These are phyloP conservation scores for Nasonia giraulti DNA, from an alignment of 1,140 invertebrate species.

Conservation along the genomic window DNA sequence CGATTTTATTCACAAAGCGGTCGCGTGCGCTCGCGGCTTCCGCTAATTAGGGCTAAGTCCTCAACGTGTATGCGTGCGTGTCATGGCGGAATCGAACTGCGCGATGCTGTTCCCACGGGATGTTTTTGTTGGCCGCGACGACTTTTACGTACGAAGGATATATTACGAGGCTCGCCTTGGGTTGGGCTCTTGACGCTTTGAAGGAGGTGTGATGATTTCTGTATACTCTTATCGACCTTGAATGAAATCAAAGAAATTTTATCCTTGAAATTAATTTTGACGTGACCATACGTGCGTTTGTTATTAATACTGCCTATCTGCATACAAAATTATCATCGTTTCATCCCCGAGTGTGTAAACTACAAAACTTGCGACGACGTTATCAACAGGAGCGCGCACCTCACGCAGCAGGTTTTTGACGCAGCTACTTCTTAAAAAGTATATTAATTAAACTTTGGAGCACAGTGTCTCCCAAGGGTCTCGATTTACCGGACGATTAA, in stretches of 20 bases:
- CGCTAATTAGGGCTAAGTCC: constrained; percentile 25
- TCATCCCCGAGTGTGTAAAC: neutral
- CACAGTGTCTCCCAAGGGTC: neutral
- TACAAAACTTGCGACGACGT: too few relatives aligned
- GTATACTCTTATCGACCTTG: too few relatives aligned
- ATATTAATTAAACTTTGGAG: constrained; percentile 9
- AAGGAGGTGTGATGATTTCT: too few relatives aligned
- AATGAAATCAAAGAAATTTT: too few relatives aligned
- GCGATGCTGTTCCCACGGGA: constrained; percentile 16
- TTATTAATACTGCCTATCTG: too few relatives aligned
- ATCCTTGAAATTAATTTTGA: too few relatives aligned
- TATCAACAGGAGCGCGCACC: too few relatives aligned
- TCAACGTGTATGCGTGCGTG: neutral
- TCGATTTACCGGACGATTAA: constrained; percentile 21
- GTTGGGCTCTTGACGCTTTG: too few relatives aligned
- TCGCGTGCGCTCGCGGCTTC: constrained; percentile 30
- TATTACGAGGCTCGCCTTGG: too few relatives aligned
- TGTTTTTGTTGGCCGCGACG: neutral
- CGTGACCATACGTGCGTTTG: too few relatives aligned
- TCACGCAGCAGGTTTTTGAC: neutral
- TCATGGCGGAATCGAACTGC: neutral
- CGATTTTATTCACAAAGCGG: neutral
- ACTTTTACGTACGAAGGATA: neutral
- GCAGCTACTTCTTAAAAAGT: neutral
- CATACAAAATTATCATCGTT: too few relatives aligned